These are phyloP conservation scores for Scyliorhinus canicula DNA, from an alignment of 2,797 vertebrate genomes.

Conservation along the genomic window DNA sequence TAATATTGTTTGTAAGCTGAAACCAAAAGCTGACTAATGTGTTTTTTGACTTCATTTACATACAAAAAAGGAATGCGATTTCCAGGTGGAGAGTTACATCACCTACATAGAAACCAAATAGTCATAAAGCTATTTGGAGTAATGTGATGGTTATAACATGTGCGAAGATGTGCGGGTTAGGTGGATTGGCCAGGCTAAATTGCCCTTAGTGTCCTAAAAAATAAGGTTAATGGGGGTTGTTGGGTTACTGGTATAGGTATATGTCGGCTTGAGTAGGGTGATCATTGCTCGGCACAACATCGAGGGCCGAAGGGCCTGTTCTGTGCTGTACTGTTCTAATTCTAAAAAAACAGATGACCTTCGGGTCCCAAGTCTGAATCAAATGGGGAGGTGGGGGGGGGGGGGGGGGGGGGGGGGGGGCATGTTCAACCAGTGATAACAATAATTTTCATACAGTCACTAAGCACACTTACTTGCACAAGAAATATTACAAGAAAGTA, in stretches of 20 bases:
- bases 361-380: not conserved
- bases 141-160: not conserved
- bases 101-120: not conserved
- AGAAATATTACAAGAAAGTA: slow-evolving; percentile 99
- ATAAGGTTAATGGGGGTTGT: too few species aligned
- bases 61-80: not conserved
- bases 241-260: too few species aligned
- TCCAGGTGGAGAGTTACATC: not conserved
- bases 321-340: too few species aligned
- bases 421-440: slow-evolving; percentile 12
- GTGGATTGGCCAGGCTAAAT: too few species aligned
- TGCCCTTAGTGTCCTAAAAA: too few species aligned
- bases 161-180: too few species aligned
- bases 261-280: too few species aligned
- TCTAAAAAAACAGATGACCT: not conserved
- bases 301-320: too few species aligned
- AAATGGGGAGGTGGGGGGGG: not conserved
- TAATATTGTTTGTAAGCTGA: not conserved
- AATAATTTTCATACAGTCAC: slow-evolving; percentile 46
- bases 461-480: slow-evolving; percentile 79
- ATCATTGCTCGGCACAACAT: too few species aligned
- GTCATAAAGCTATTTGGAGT: not conserved
- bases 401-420: too few species aligned
- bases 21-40: not conserved
- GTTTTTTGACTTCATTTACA: not conserved